These are phyloP conservation scores for Azorinus chamasolen DNA, from an alignment of 2,888 invertebrate genomes.

Conservation along the genomic window DNA sequence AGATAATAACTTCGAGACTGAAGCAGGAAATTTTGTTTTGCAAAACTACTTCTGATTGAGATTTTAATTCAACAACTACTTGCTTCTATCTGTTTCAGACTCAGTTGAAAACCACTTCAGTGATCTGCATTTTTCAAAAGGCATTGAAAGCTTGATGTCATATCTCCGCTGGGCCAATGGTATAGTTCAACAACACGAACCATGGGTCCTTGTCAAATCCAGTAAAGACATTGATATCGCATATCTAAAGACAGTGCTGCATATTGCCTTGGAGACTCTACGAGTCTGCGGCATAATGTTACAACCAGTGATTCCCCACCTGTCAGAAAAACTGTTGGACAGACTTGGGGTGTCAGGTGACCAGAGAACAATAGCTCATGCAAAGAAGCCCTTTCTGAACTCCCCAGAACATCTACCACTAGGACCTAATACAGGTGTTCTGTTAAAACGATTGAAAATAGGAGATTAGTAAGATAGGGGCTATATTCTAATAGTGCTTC, in stretches of 20 bases:
- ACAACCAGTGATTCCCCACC: constrained; percentile 94
- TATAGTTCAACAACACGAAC: constrained; percentile 94
- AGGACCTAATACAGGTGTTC: constrained; percentile 52
- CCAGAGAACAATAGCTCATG: constrained; percentile 66
- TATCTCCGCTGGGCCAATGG: constrained; percentile 93
- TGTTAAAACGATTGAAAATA: constrained; percentile 30
- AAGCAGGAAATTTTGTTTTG: too few species aligned
- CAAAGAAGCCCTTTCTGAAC: constrained; percentile 55
- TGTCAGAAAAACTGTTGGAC: constrained; percentile 90
- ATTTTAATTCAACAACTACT: too few species aligned
- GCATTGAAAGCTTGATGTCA: constrained; percentile 92
- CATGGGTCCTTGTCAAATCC: constrained; percentile 94
- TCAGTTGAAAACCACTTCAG: constrained; percentile 90
- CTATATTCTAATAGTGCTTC: background rate
- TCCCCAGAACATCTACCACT: constrained; percentile 54
- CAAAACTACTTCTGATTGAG: too few species aligned
- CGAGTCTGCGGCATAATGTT: constrained; percentile 93
- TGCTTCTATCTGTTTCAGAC: constrained; percentile 84
- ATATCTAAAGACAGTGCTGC: constrained; percentile 90
- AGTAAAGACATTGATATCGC: constrained; percentile 87
- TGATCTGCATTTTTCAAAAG: constrained; percentile 93
- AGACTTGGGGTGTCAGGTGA: constrained; percentile 81
- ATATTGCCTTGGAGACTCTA: constrained; percentile 94
- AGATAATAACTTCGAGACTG: too few species aligned
- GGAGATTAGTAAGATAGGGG: background rate